A percentile compares a stretch with the other conserved stretches of the same genome.
Evolutionary conservation across 2,797 vertebrate species (phyloP).

Genomic region (Synaphobranchus kaupii): DNA sequence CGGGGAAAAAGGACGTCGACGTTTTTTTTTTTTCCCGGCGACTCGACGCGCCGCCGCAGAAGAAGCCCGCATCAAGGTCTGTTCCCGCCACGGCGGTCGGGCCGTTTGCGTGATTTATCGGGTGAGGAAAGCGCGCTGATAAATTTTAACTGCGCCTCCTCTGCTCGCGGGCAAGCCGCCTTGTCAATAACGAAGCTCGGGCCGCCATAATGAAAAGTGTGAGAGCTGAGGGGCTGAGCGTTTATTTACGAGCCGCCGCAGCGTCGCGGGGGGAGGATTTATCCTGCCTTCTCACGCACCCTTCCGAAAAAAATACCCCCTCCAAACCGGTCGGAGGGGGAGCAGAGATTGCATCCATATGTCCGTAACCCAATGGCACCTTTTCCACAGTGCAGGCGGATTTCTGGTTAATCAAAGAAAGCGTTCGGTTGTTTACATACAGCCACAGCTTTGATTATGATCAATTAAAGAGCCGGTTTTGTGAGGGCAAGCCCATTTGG

Average conservation of each 20-base stretch:
- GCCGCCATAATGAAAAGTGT: slow-evolving; percentile 97
- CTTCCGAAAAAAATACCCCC: slow-evolving; percentile 67
- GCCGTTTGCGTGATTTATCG: slow-evolving; percentile 99
- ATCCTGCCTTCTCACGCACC: slow-evolving; percentile 93
- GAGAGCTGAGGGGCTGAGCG: slow-evolving; percentile 91
- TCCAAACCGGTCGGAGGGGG: slow-evolving; percentile 67
- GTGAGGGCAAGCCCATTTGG: slow-evolving; percentile 76
- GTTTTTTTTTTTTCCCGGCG: slow-evolving; percentile 90
- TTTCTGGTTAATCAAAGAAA: slow-evolving; percentile 83
- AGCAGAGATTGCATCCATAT: slow-evolving; percentile 93
- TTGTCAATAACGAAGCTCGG: slow-evolving; percentile 98
- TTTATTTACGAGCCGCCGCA: slow-evolving; percentile 96
- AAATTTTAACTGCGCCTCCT: slow-evolving; percentile 90
- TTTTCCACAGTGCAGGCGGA: slow-evolving; percentile 63
- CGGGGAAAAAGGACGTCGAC: slow-evolving; percentile 82
- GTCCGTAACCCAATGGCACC: slow-evolving; percentile 85
- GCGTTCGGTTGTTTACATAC: slow-evolving; percentile 81
- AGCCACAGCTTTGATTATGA: slow-evolving; percentile 79
- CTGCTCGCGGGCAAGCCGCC: slow-evolving; percentile 96
- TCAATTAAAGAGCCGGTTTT: slow-evolving; percentile 71
- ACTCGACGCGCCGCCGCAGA: slow-evolving; percentile 90
- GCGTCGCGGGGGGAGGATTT: slow-evolving; percentile 90
- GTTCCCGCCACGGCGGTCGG: slow-evolving; percentile 94
- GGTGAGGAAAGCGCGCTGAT: slow-evolving; percentile 91
- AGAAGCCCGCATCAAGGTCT: slow-evolving; percentile 98